Percentiles rank a stretch among this genome's conserved stretches.
Conservation (phyloP, 2,113 vertebrate genomes). For the Ardeotis arabs region DNA sequence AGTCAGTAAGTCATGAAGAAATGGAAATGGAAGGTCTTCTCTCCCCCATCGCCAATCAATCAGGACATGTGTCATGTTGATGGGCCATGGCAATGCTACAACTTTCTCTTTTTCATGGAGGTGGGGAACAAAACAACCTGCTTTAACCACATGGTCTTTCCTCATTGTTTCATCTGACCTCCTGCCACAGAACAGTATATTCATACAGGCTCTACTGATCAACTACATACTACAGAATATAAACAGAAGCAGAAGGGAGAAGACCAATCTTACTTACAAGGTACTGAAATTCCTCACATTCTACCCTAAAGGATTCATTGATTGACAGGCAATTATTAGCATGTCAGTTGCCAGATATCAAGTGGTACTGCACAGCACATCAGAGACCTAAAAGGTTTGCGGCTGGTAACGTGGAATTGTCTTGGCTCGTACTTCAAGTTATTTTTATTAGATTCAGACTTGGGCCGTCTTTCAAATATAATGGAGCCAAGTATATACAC, state of each 20-base stretch:
- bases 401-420: neutral
- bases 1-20: neutral
- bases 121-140: neutral
- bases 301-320: neutral
- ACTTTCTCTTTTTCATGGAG: neutral
- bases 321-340: constrained; percentile 5
- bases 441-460: neutral
- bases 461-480: neutral
- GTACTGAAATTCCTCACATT: neutral
- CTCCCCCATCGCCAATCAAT: neutral
- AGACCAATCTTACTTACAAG: constrained; percentile 21
- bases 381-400: neutral
- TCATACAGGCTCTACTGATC: neutral
- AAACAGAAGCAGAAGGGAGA: constrained; percentile 7
- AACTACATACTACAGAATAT: neutral
- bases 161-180: neutral
- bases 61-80: neutral
- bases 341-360: neutral
- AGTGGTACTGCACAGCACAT: neutral
- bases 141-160: neutral
- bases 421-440: neutral
- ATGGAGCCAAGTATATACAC: neutral
- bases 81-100: neutral
- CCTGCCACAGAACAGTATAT: neutral
- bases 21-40: neutral